Conservation (phyloP, 2,113 vertebrate genomes). For the Nematolebias whitei region DNA sequence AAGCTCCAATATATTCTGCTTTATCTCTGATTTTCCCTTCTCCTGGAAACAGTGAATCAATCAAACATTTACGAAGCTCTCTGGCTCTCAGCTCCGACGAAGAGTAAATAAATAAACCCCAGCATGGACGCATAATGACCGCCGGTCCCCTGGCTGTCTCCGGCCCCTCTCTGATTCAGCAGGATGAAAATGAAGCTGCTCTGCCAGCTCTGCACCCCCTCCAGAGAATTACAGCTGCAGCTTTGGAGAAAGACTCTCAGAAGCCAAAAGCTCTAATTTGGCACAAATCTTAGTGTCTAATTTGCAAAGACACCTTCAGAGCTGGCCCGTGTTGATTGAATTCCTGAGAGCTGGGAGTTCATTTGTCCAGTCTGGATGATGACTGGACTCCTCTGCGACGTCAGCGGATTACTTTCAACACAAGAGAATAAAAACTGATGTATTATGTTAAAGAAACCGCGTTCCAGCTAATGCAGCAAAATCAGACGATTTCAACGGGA, state of each 20-base stretch:
- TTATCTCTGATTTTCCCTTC: conserved; percentile 73
- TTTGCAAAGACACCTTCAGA: conserved; percentile 55
- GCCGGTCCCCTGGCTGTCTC: conserved; percentile 49
- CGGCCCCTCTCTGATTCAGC: conserved; percentile 45
- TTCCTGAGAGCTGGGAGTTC: conserved; percentile 48
- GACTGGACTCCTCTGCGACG: too few relatives aligned
- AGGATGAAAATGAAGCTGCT: conserved; percentile 58
- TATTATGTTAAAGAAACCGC: background rate
- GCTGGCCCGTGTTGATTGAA: conserved; percentile 49
- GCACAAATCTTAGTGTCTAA: conserved; percentile 50
- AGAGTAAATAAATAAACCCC: conserved; percentile 72
- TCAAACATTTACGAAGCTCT: conserved; percentile 72
- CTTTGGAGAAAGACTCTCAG: conserved; percentile 31
- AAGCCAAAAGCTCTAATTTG: conserved; percentile 54
- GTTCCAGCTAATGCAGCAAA: background rate
- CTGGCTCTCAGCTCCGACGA: conserved; percentile 59
- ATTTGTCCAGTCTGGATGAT: conserved; percentile 68
- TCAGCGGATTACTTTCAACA: conserved; percentile 4
- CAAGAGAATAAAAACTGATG: background rate
- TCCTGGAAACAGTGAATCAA: conserved; percentile 77
- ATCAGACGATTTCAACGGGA: conserved; percentile 17
- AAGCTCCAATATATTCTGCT: conserved; percentile 75
- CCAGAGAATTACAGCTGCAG: conserved; percentile 40
- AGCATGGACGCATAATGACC: conserved; percentile 69
- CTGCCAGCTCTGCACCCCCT: conserved; percentile 45